Percentiles rank a stretch among this genome's conserved stretches.
Conservation (phyloP, 2,888 invertebrate species). For the Caradrina clavipalpis region DNA sequence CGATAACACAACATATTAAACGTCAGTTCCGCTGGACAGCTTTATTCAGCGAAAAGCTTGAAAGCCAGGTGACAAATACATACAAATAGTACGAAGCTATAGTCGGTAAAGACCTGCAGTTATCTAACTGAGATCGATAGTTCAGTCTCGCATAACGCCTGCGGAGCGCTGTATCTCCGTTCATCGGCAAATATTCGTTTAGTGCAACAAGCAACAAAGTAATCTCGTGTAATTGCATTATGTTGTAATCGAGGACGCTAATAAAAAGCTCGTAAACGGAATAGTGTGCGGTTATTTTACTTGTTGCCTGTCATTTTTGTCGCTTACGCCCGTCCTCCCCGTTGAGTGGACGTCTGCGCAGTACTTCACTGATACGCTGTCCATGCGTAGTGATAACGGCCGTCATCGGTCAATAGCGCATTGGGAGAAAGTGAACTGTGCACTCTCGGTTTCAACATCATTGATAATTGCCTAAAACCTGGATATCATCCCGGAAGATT, state of each 20-base stretch:
- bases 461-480: neutral
- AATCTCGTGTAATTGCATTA: conserved; percentile 45
- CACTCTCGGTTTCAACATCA: conserved; percentile 30
- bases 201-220: conserved; percentile 63
- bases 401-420: conserved; percentile 49
- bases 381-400: conserved; percentile 48
- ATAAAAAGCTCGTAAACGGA: conserved; percentile 52
- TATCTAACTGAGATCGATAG: conserved; percentile 68
- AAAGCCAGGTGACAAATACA: conserved; percentile 16
- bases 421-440: conserved; percentile 37
- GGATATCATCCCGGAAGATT: conserved; percentile 5
- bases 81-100: conserved; percentile 45
- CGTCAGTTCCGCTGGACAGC: neutral
- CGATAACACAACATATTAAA: neutral
- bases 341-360: conserved; percentile 37
- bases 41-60: conserved; percentile 16
- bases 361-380: conserved; percentile 28
- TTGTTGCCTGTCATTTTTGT: conserved; percentile 37
- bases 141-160: conserved; percentile 65
- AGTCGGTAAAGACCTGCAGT: conserved; percentile 63
- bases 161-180: conserved; percentile 69
- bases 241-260: conserved; percentile 43
- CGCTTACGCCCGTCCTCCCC: conserved; percentile 17
- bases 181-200: conserved; percentile 70
- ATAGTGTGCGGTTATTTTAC: conserved; percentile 41